These are phyloP conservation scores for Hoplias malabaricus DNA, from an alignment of 2,113 vertebrate genomes.

Conservation along the genomic window DNA sequence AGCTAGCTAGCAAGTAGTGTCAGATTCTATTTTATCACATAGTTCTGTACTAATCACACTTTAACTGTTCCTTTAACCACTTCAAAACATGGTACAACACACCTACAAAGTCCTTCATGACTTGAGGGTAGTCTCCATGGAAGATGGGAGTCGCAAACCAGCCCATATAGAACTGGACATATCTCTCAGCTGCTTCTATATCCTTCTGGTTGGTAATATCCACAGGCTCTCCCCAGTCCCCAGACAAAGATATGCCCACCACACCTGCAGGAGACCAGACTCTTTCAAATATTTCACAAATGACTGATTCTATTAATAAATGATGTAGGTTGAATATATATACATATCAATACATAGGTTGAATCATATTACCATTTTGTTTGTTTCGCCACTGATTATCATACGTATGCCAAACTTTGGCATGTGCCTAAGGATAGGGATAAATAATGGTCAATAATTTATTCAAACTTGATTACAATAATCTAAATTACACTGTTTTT, in stretches of 20 bases:
- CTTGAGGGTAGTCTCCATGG: conserved; percentile 92
- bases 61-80: not conserved
- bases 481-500: too few relatives aligned
- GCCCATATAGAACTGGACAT: conserved; percentile 89
- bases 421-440: conserved; percentile 77
- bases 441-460: not conserved
- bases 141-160: conserved; percentile 95
- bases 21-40: too few relatives aligned
- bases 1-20: too few relatives aligned
- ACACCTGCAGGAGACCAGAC: conserved; percentile 70
- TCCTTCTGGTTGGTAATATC: conserved; percentile 84
- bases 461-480: too few relatives aligned
- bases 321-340: not conserved
- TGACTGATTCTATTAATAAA: not conserved
- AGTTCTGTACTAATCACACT: too few relatives aligned
- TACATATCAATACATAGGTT: not conserved
- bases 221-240: conserved; percentile 88
- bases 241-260: conserved; percentile 88
- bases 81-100: conserved; percentile 45
- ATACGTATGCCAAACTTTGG: conserved; percentile 90
- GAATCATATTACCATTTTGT: conserved; percentile 79
- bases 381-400: conserved; percentile 80
- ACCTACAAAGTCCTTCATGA: conserved; percentile 92
- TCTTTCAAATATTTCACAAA: not conserved
- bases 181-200: conserved; percentile 87